phyloP scores from a whole-genome alignment of 2,113 vertebrate species.

The Hypanus sabinus region DNA sequence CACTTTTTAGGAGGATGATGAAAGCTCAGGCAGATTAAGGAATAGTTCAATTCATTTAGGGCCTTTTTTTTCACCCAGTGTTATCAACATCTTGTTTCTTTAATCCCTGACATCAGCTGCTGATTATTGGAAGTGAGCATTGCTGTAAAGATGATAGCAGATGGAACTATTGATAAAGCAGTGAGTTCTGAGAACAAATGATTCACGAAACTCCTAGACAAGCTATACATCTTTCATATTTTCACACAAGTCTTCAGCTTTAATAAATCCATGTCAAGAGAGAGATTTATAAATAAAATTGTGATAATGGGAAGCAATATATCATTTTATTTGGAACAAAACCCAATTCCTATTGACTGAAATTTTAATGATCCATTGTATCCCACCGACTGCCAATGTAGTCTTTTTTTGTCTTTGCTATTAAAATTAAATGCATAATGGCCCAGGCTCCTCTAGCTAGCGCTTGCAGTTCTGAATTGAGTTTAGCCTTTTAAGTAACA shows the following conservation, averaged over 20 bases:
- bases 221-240: constrained; percentile 54
- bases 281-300: constrained; percentile 53
- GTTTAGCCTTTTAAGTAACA: too few relatives aligned
- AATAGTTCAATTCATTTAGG: constrained; percentile 67
- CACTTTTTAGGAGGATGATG: constrained; percentile 51
- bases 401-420: constrained; percentile 5
- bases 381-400: constrained; percentile 36
- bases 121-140: constrained; percentile 56
- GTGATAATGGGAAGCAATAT: constrained; percentile 49
- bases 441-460: too few relatives aligned
- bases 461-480: too few relatives aligned
- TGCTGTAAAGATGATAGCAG: constrained; percentile 46
- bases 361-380: constrained; percentile 40
- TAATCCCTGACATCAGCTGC: constrained; percentile 56
- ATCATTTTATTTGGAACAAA: constrained; percentile 42
- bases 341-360: constrained; percentile 40
- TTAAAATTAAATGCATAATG: background rate
- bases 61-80: constrained; percentile 59
- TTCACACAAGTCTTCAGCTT: constrained; percentile 47
- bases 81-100: constrained; percentile 55
- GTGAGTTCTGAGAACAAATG: constrained; percentile 53
- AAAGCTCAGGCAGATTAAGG: constrained; percentile 67
- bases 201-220: constrained; percentile 49
- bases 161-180: constrained; percentile 48
- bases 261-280: constrained; percentile 54